These are phyloP conservation scores for Galemys pyrenaicus DNA, from an alignment of 2,113 vertebrate genomes.

Conservation along the genomic window DNA sequence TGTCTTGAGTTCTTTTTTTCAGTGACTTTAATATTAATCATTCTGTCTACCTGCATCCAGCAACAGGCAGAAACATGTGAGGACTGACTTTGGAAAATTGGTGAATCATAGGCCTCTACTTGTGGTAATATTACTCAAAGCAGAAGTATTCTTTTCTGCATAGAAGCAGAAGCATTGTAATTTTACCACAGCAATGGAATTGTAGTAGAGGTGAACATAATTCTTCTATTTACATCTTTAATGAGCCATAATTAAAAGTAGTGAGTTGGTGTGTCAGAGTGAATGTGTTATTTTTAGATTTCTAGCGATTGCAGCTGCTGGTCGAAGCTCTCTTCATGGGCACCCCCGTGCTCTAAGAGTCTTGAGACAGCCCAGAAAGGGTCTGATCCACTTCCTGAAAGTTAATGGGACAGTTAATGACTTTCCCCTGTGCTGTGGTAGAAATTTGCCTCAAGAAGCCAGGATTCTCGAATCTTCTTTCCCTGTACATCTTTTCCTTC, in stretches of 20 bases:
- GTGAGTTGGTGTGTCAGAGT: constrained; percentile 72
- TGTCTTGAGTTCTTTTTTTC: constrained; percentile 56
- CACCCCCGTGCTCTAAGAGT: neutral
- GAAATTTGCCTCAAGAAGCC: neutral
- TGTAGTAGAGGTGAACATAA: constrained; percentile 79
- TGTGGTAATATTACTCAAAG: constrained; percentile 71
- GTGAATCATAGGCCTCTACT: constrained; percentile 75
- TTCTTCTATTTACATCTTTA: constrained; percentile 83
- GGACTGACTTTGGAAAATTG: constrained; percentile 51
- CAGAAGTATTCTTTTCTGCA: constrained; percentile 71
- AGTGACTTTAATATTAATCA: constrained; percentile 59
- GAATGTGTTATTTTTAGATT: constrained; percentile 79
- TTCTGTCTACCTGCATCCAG: constrained; percentile 27
- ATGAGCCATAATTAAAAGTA: constrained; percentile 83
- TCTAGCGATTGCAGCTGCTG: constrained; percentile 51
- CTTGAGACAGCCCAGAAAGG: constrained; percentile 36
- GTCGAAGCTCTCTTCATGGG: neutral
- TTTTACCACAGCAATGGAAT: constrained; percentile 67
- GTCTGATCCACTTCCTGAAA: constrained; percentile 57
- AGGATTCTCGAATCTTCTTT: constrained; percentile 34
- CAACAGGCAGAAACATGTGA: constrained; percentile 42
- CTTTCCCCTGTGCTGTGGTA: neutral
- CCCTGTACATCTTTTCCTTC: neutral
- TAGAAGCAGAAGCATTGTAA: constrained; percentile 61
- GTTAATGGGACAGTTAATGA: constrained; percentile 55